These are phyloP conservation scores for Synergus umbraculus DNA, from an alignment of 2,888 invertebrate genomes.

Conservation along the genomic window DNA sequence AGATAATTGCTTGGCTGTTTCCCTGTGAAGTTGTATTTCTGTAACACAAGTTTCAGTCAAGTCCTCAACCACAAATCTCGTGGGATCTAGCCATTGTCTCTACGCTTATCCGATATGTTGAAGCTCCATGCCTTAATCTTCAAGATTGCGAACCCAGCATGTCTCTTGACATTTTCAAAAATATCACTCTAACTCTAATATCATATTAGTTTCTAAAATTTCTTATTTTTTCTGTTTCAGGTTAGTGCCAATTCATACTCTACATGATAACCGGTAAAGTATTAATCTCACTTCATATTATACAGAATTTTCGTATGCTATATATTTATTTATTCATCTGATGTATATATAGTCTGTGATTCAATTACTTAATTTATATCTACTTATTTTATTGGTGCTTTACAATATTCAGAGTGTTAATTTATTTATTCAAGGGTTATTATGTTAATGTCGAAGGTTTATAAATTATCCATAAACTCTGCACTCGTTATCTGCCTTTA, in stretches of 20 bases:
- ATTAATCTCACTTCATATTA: no score
- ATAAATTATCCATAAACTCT: conserved; percentile 20
- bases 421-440: conserved; percentile 16
- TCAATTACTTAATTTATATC: not conserved
- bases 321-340: no score
- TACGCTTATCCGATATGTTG: conserved; percentile 54
- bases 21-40: conserved; percentile 49
- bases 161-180: conserved; percentile 11
- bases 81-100: conserved; percentile 58
- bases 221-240: conserved; percentile 18
- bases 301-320: no score
- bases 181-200: not conserved
- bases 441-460: conserved; percentile 4
- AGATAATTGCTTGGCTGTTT: conserved; percentile 49
- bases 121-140: conserved; percentile 46
- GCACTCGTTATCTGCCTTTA: conserved; percentile 3
- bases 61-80: conserved; percentile 55
- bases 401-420: not conserved
- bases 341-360: no score
- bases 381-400: not conserved
- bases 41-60: conserved; percentile 52
- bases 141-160: conserved; percentile 23
- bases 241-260: not conserved
- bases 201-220: not conserved
- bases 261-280: not conserved